Base-by-base conservation (phyloP, 2,888 invertebrate genomes). In the Dasypolia templi region DNA sequence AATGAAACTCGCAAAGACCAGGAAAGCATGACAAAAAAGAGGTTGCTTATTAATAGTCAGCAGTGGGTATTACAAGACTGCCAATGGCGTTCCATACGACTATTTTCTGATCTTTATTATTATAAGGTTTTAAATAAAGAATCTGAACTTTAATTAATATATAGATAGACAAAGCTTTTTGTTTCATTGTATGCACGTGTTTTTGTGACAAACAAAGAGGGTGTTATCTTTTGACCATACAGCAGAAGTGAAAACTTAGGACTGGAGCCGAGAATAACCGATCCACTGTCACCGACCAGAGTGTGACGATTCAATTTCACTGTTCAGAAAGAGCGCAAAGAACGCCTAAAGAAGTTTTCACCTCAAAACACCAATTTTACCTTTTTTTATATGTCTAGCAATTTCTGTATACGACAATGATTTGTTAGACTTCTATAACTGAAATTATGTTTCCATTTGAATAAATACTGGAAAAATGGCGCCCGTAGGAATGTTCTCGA, bases 361-460 rank as follows among this genome's bases (percentile, higher is more conserved):
- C 29, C 29, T 29, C 55, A 19, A 3, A 29, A 55, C 29, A 19
- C 55, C 29, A 5, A 56, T n/a, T n/a, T 22, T 9, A 2, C 32
- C 7, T 55, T 29, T 19, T 56, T 56, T 56, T 51, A n/a, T n/a
- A n/a, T n/a, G 26, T 46, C 17, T 26, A n/a, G 29, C 26, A 51
- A 59, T 72, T 4, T 61, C 80, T 80, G 74, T 9, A 19, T 42
- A 19, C 35, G 81, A 73, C 63, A 59, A 59, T 22, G 51, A 79
- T 77, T 79, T 64, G 46, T 77, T 26, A n/a, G 58, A 46, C 2
- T 63, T 69, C 70, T 63, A 72, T 64, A 46, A 64, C 26, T 64
- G 58, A 46, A 64, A 64, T 79, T 59, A 46, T 72, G 14, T 79
- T 72, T 79, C 77, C 59, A 42, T 77, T 64, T 72, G 53, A 77